Percentiles rank a stretch among this genome's conserved stretches.
Evolutionary conservation across 2,797 vertebrate genomes (phyloP).

Genomic region (Triplophysa yarkandensis): DNA sequence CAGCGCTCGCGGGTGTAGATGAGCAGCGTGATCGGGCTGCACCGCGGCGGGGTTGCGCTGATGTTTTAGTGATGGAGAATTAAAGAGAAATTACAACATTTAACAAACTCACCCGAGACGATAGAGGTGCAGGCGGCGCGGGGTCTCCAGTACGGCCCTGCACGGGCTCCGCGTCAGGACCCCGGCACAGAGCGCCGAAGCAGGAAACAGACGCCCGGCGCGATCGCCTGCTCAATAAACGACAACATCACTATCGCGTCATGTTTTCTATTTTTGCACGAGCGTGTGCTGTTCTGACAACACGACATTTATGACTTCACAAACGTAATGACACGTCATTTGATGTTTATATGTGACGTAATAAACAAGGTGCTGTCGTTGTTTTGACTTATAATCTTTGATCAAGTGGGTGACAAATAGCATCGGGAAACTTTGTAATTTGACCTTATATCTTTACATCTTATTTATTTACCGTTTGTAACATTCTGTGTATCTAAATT

Average conservation of each 20-base stretch:
- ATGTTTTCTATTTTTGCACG: background rate
- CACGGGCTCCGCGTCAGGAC: conserved; percentile 95
- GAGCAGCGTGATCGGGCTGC: conserved; percentile 62
- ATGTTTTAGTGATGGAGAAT: conserved; percentile 83
- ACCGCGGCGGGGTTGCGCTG: conserved; percentile 72
- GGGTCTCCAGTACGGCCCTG: conserved; percentile 97
- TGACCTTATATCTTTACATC: no score
- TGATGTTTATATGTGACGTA: no score
- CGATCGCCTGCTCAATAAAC: conserved; percentile 68
- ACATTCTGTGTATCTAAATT: no score
- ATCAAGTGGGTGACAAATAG: no score
- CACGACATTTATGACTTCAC: no score
- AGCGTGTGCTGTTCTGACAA: background rate
- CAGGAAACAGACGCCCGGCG: conserved; percentile 74
- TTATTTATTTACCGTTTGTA: no score
- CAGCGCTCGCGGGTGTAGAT: conserved; percentile 56
- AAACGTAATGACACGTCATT: no score
- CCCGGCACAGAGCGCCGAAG: conserved; percentile 72
- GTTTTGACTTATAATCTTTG: no score
- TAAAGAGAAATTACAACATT: conserved; percentile 92
- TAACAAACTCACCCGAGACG: conserved; percentile 99
- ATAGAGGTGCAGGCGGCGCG: conserved; percentile 96
- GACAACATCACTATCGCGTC: background rate
- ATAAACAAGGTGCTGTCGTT: no score
- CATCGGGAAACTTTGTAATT: no score